Percentiles rank a stretch among this genome's conserved stretches.
These are phyloP conservation scores for Sciurus carolinensis DNA, from an alignment of 2,797 vertebrate genomes.

Conservation along the genomic window DNA sequence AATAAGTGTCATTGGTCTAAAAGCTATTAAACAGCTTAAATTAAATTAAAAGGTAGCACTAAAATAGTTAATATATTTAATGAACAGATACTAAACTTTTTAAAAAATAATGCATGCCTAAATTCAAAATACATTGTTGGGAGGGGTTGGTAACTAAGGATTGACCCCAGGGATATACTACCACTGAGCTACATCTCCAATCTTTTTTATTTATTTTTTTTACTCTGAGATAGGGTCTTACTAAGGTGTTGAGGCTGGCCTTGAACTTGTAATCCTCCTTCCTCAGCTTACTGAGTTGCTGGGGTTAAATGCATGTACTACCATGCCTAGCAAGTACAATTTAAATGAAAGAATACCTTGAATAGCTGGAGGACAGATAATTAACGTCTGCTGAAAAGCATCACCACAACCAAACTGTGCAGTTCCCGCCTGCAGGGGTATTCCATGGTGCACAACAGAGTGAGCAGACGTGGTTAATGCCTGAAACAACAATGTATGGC, in stretches of 20 bases:
- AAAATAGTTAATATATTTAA: constrained; percentile 12
- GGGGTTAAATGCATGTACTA: too few relatives aligned
- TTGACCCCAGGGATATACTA: too few relatives aligned
- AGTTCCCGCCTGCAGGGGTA: constrained; percentile 95
- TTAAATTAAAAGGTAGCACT: constrained; percentile 63
- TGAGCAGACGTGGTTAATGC: constrained; percentile 94
- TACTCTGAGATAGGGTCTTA: too few relatives aligned
- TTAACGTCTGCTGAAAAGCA: constrained; percentile 97
- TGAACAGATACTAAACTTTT: background rate
- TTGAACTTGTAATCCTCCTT: too few relatives aligned
- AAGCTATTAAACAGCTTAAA: constrained; percentile 15
- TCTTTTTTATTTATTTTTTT: too few relatives aligned
- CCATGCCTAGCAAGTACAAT: background rate
- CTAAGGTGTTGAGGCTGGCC: too few relatives aligned
- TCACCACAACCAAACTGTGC: constrained; percentile 97
- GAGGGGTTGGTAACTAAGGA: too few relatives aligned
- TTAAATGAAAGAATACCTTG: constrained; percentile 93
- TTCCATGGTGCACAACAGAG: constrained; percentile 96
- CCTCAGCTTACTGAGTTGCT: too few relatives aligned
- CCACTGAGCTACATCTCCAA: too few relatives aligned
- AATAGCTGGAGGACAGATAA: constrained; percentile 96
- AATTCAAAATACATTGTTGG: background rate
- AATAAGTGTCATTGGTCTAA: constrained; percentile 4
- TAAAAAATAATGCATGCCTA: constrained; percentile 42
- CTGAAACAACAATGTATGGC: constrained; percentile 87